Conservation (phyloP, 2,797 vertebrate species). For the Tadarida brasiliensis region DNA sequence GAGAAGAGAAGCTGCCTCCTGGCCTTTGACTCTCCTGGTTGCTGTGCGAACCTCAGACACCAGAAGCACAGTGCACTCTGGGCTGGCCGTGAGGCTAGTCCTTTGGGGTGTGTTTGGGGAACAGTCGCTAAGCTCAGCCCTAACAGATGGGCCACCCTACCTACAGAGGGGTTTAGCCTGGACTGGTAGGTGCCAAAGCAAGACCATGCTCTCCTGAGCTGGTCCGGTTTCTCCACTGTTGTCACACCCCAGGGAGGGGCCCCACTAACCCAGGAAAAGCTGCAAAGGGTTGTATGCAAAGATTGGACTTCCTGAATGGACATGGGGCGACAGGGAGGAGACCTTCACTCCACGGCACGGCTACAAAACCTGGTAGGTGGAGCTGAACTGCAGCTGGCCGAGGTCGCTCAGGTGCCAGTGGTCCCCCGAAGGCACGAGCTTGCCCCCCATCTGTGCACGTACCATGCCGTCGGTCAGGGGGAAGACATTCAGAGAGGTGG, state of each 20-base stretch:
- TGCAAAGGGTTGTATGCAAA: slow-evolving; percentile 85
- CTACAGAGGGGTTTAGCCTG: neutral
- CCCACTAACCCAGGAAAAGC: slow-evolving; percentile 45
- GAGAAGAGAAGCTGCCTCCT: neutral
- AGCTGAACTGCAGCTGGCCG: slow-evolving; percentile 94
- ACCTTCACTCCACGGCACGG: slow-evolving; percentile 83
- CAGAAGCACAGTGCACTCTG: neutral
- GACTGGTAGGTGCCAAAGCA: neutral
- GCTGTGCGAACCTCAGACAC: neutral
- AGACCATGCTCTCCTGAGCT: neutral
- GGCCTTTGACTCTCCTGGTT: neutral
- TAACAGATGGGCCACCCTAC: neutral
- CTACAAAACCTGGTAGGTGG: slow-evolving; percentile 97
- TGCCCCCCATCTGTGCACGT: slow-evolving; percentile 97
- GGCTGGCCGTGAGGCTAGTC: neutral
- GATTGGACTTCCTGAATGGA: slow-evolving; percentile 70
- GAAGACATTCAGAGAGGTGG: slow-evolving; percentile 97
- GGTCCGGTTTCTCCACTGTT: neutral
- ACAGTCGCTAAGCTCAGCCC: neutral
- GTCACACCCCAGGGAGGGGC: neutral
- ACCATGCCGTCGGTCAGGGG: slow-evolving; percentile 96
- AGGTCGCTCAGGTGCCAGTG: slow-evolving; percentile 97
- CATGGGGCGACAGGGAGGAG: slow-evolving; percentile 67
- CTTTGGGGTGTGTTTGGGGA: neutral
- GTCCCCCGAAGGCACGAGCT: slow-evolving; percentile 94